Percentiles rank a stretch among this genome's conserved stretches.
Evolutionary conservation across 2,113 vertebrate species (phyloP).

Genomic region (Perca schrenkii): DNA sequence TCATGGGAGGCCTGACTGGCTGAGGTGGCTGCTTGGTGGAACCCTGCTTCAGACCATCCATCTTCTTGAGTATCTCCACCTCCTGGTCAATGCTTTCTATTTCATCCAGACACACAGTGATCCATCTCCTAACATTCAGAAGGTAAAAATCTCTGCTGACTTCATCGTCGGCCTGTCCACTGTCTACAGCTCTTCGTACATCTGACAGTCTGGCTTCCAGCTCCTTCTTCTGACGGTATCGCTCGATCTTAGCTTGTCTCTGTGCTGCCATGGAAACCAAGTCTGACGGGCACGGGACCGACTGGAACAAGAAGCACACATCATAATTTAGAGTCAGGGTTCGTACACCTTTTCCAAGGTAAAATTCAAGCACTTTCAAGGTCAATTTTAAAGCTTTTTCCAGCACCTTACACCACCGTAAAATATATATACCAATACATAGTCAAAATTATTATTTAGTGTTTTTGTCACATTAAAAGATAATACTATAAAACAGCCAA

Average conservation of each 20-base stretch:
- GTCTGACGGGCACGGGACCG: constrained; percentile 61
- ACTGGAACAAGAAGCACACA: constrained; percentile 49
- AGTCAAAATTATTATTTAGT: too few species aligned
- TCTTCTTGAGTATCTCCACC: constrained; percentile 87
- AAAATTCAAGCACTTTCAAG: too few species aligned
- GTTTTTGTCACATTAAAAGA: too few species aligned
- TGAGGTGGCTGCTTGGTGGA: constrained; percentile 62
- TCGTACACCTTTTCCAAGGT: too few species aligned
- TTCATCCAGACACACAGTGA: constrained; percentile 90
- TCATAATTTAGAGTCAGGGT: not conserved
- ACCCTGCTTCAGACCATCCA: constrained; percentile 77
- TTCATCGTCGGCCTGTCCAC: constrained; percentile 90
- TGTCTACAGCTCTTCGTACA: constrained; percentile 84
- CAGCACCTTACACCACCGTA: too few species aligned
- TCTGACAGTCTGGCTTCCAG: constrained; percentile 88
- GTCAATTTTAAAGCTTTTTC: too few species aligned
- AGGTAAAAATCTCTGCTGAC: constrained; percentile 89
- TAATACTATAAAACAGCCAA: too few species aligned
- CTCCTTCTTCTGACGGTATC: constrained; percentile 93
- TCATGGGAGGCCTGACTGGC: constrained; percentile 82
- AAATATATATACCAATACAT: too few species aligned
- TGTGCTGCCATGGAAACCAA: constrained; percentile 89
- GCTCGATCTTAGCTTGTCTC: constrained; percentile 92
- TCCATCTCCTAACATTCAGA: constrained; percentile 89
- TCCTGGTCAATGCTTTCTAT: constrained; percentile 94